Evolutionary conservation across 2,113 vertebrate genomes (phyloP).

Genomic region (Lasiurus borealis): DNA sequence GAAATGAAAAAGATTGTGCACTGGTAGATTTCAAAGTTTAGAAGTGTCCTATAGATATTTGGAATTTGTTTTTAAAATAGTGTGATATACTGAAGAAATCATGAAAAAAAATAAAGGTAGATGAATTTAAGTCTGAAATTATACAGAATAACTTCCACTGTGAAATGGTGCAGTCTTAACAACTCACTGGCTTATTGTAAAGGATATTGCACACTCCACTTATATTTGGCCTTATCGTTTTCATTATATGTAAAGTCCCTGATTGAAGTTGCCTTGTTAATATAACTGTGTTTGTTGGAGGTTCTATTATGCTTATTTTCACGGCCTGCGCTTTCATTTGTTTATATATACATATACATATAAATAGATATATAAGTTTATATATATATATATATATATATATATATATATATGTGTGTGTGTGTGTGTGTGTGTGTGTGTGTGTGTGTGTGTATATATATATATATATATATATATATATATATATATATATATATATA

Average conservation of each 20-base stretch:
- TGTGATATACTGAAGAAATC: conserved; percentile 11
- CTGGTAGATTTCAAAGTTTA: not conserved
- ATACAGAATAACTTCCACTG: conserved; percentile 56
- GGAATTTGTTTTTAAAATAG: conserved; percentile 53
- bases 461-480: too few species aligned
- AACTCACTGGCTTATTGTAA: not conserved
- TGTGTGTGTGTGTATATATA: too few species aligned
- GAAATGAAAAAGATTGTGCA: conserved; percentile 24
- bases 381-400: too few species aligned
- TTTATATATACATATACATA: not conserved
- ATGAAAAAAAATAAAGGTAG: conserved; percentile 45
- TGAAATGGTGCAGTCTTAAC: conserved; percentile 48
- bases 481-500: too few species aligned
- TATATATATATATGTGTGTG: too few species aligned
- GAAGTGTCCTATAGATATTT: not conserved
- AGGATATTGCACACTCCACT: not conserved
- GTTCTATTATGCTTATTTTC: not conserved
- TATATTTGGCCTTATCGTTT: not conserved
- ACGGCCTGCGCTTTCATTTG: not conserved
- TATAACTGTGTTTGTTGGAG: not conserved
- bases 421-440: too few species aligned
- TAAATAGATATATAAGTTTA: too few species aligned
- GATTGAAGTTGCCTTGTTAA: not conserved
- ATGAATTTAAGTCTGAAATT: conserved; percentile 57
- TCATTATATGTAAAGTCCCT: not conserved